These are phyloP conservation scores for Mastacembelus armatus DNA, from an alignment of 2,797 vertebrate species.

Conservation along the genomic window DNA sequence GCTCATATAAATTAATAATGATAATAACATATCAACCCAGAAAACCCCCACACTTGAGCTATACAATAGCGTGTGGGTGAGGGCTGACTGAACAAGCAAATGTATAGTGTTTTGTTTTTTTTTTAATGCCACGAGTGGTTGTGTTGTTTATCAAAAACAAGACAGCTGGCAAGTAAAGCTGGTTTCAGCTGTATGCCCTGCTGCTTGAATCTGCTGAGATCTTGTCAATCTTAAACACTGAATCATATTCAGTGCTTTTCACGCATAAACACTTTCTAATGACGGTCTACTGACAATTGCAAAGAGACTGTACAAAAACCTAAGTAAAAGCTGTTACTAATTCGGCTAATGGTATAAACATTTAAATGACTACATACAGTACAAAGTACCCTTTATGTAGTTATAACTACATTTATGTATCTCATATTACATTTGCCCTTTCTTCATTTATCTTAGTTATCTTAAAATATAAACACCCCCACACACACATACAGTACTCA, in stretches of 20 bases:
- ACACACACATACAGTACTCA: not conserved
- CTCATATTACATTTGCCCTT: conserved; percentile 6
- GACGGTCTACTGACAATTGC: not conserved
- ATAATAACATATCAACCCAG: conserved; percentile 62
- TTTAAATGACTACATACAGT: not conserved
- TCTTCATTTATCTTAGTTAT: not conserved
- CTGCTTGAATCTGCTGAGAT: not conserved
- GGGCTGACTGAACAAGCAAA: conserved; percentile 21
- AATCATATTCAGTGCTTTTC: conserved; percentile 4
- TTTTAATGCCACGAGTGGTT: conserved; percentile 21
- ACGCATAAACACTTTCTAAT: conserved; percentile 2
- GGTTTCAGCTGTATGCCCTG: conserved; percentile 8
- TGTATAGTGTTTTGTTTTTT: conserved; percentile 27
- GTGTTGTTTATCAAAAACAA: conserved; percentile 14
- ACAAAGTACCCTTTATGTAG: not conserved
- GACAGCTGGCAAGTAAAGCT: conserved; percentile 27
- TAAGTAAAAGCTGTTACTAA: no score
- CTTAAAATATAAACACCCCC: not conserved
- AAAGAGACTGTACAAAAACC: not conserved
- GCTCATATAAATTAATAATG: conserved; percentile 64
- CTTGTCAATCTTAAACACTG: conserved; percentile 17
- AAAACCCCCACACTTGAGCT: conserved; percentile 40
- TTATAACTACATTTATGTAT: not conserved
- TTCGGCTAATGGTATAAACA: no score
- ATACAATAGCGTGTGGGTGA: conserved; percentile 9